Conservation (phyloP, 2,888 invertebrate genomes). For the Perdita meconis region DNA sequence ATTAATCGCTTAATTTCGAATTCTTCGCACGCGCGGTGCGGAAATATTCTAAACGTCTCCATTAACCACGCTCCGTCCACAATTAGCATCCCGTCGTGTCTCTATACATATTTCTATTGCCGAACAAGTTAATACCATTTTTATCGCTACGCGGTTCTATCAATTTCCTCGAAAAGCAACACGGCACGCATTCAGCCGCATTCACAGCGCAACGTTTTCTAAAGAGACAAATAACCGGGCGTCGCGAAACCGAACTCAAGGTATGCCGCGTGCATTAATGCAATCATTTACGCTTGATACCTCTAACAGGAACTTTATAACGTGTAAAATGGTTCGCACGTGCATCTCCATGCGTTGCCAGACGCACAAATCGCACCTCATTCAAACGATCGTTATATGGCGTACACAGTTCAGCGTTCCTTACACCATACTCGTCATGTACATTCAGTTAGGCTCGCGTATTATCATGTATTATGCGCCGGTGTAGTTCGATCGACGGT, state of each 20-base stretch:
- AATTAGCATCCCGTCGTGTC: too few relatives aligned
- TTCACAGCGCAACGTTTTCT: neutral
- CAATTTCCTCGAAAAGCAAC: too few relatives aligned
- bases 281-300: conserved; percentile 73
- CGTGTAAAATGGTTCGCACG: conserved; percentile 27
- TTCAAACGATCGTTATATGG: conserved; percentile 47
- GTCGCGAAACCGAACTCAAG: conserved; percentile 21
- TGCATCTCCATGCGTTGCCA: conserved; percentile 12
- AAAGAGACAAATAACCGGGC: neutral
- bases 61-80: too few relatives aligned
- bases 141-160: too few relatives aligned
- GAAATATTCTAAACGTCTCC: too few relatives aligned
- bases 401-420: conserved; percentile 49
- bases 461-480: conserved; percentile 34
- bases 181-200: too few relatives aligned
- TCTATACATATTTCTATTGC: too few relatives aligned
- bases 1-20: too few relatives aligned
- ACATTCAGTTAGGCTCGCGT: conserved; percentile 12
- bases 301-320: conserved; percentile 28
- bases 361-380: conserved; percentile 8
- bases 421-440: conserved; percentile 53
- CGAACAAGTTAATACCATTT: too few relatives aligned
- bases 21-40: too few relatives aligned
- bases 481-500: neutral
- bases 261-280: conserved; percentile 71